A percentile compares a stretch with the other conserved stretches of the same genome.
Evolutionary conservation across 2,113 vertebrate species (phyloP).

Genomic region (Chloropsis hardwickii): DNA sequence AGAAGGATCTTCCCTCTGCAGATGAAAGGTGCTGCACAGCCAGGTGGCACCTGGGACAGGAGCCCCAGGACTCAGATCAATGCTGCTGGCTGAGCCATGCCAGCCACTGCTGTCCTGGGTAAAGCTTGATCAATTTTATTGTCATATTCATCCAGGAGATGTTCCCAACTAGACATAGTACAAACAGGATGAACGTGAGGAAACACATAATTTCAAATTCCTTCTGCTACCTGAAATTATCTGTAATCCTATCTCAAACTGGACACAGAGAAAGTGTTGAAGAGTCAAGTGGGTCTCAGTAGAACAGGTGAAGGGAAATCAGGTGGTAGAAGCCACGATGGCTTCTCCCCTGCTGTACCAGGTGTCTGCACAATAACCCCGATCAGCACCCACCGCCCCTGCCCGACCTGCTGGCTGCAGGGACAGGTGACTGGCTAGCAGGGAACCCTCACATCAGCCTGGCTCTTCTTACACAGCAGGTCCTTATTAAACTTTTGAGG

Average conservation of each 20-base stretch:
- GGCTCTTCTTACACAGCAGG: not conserved
- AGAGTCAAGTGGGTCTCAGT: not conserved
- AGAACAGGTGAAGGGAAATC: not conserved
- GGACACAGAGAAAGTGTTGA: not conserved
- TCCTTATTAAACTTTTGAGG: not conserved
- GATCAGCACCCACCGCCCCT: not conserved
- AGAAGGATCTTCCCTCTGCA: not conserved
- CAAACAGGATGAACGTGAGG: not conserved
- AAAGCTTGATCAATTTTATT: not conserved
- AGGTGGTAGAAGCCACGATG: fast-evolving
- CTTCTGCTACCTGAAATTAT: not conserved
- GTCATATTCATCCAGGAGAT: not conserved
- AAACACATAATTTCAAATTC: not conserved
- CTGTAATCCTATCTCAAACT: not conserved
- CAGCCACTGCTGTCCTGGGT: not conserved
- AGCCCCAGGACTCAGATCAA: not conserved
- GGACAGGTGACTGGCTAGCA: not conserved
- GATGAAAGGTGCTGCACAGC: not conserved
- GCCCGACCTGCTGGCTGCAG: not conserved
- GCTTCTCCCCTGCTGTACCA: not conserved
- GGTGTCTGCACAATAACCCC: not conserved
- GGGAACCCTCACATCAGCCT: not conserved
- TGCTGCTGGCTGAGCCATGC: not conserved
- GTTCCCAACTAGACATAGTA: not conserved
- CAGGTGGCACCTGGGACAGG: not conserved